A percentile compares a stretch with the other conserved stretches of the same genome.
phyloP scores from a whole-genome alignment of 2,888 invertebrate genomes.

The Nematopogon swammerdamellus region DNA sequence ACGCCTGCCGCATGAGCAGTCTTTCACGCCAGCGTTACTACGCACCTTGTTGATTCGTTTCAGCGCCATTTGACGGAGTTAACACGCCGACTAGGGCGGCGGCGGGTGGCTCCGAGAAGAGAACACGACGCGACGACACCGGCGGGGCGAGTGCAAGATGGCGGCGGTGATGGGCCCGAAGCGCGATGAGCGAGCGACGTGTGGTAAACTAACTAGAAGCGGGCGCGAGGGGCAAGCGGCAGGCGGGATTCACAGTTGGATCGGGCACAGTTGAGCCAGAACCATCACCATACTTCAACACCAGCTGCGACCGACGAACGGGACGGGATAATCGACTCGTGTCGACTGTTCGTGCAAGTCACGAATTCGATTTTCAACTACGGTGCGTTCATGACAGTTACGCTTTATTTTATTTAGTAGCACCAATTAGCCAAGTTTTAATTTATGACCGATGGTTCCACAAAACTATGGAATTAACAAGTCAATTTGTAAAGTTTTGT shows the following conservation, averaged over 20 bases:
- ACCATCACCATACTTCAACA: neutral
- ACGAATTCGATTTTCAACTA: neutral
- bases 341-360: neutral
- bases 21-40: conserved; percentile 25
- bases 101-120: neutral
- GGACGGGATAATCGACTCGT: neutral
- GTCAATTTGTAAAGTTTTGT: no score
- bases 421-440: no score
- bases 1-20: conserved; percentile 8
- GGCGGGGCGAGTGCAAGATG: neutral
- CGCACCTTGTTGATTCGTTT: conserved; percentile 96
- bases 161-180: neutral
- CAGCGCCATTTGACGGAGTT: conserved; percentile 79
- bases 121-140: neutral
- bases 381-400: no score
- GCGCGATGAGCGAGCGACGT: neutral
- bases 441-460: no score
- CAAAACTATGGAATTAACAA: no score
- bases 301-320: neutral
- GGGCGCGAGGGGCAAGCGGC: neutral
- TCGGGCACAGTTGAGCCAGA: neutral
- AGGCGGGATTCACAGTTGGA: neutral
- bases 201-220: neutral
- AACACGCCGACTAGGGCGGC: neutral
- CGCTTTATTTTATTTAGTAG: neutral